These are phyloP conservation scores for Melopsittacus undulatus DNA, from an alignment of 2,797 vertebrate species.

Conservation along the genomic window DNA sequence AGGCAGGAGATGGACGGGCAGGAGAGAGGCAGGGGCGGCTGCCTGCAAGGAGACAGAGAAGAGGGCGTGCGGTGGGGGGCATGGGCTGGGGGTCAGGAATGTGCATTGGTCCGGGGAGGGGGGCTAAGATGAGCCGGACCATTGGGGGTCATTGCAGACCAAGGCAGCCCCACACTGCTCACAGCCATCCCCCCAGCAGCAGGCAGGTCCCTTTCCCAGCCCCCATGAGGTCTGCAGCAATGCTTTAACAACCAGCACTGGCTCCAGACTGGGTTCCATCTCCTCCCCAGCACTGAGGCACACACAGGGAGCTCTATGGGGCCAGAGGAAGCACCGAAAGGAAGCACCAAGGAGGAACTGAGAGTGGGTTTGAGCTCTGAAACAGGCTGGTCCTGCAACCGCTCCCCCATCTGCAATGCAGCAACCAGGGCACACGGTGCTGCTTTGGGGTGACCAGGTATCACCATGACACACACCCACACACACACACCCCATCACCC, in stretches of 20 bases:
- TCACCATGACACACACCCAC: background rate
- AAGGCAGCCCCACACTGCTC: background rate
- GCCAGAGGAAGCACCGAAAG: background rate
- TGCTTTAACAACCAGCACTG: background rate
- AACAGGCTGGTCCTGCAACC: background rate
- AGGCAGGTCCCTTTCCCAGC: background rate
- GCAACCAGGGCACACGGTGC: background rate
- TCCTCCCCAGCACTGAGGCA: background rate
- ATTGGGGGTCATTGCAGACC: background rate
- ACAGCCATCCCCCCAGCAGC: background rate
- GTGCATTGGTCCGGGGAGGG: fast-evolving
- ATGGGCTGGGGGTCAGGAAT: background rate
- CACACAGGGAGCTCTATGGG: background rate
- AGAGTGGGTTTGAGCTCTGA: background rate
- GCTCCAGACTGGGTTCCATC: background rate
- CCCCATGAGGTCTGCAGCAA: background rate
- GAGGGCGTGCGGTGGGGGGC: background rate
- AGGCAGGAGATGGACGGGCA: background rate
- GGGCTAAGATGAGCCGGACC: background rate
- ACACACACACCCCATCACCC: background rate
- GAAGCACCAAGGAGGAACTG: background rate
- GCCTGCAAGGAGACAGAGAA: conserved; percentile 23
- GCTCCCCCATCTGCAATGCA: background rate
- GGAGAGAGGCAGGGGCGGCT: background rate
- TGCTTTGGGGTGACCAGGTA: background rate